Evolutionary conservation across 1,140 invertebrate genomes (phyloP), one percentile per base, ranked within the genome.

Genomic region (Solenopsis invicta): DNA sequence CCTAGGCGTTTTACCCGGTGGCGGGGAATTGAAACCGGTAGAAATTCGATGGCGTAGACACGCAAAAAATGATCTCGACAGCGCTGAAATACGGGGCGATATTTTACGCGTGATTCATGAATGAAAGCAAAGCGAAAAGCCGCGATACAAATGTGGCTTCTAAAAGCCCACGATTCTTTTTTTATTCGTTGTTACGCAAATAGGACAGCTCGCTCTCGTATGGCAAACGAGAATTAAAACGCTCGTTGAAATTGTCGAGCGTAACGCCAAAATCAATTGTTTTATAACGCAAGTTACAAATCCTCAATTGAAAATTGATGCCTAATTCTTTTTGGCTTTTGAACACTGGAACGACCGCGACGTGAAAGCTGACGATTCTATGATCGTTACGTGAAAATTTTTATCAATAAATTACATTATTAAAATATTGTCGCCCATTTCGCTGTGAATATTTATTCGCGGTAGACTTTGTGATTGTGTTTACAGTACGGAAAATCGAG

Each of bases 91-190:
- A 75, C 69, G 56, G 59, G 80, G 24, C 45, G 45, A 75, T 84
- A 74, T 75, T 84, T 84, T 54, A 75, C 69, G 24, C 13, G 54
- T 71, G 80, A 84, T 61, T 62, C 80, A 75, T 62, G 80, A 82
- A 61, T 81, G 64, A 84, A 61, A 61, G 56, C 45, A 37, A 34
- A 61, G 54, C 41, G 56, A 48, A 50, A 84, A 50, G 5, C n/a
- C 21, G n/a, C 66, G n/a, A 61, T 81, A 71, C 54, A 84, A 62
- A 75, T 61, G 80, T 21, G 80, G 18, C 13, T 74, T 41, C 24
- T 24, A 12, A 21, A 34, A 84, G n/a, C 45, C 45, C 2, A n/a
- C 59, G 24, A 9, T 50, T 61, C 50, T 74, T 48, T n/a, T 18
- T 61, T 18, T 29, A 29, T 29, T 34, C 5, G 16, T 12, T 74